These are phyloP conservation scores for Ferrisia virgata DNA, from an alignment of 2,888 invertebrate genomes.

Conservation along the genomic window DNA sequence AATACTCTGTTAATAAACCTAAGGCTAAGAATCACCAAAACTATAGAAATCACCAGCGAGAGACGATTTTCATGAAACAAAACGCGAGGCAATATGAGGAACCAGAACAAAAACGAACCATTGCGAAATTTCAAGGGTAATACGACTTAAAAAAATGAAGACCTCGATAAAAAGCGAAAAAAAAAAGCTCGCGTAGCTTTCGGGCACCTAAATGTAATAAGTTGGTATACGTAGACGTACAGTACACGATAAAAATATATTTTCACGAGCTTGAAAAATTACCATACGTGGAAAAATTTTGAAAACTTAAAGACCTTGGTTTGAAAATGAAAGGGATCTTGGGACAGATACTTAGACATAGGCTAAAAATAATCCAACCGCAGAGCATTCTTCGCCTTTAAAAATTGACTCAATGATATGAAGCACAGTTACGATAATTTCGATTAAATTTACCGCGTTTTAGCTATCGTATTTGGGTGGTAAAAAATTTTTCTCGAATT, in stretches of 20 bases:
- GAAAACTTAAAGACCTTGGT: not conserved
- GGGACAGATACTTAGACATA: not conserved
- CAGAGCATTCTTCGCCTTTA: not conserved
- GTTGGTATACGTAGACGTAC: no score
- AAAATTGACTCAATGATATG: not conserved
- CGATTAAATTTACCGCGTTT: not conserved
- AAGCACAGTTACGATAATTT: not conserved
- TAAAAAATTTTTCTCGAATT: not conserved
- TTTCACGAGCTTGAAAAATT: not conserved
- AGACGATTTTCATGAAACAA: no score
- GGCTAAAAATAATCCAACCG: not conserved
- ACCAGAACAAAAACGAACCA: no score
- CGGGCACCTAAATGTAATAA: not conserved
- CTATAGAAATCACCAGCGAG: no score
- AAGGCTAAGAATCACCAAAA: no score
- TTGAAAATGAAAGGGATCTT: not conserved
- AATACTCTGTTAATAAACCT: no score
- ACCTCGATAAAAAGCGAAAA: not conserved
- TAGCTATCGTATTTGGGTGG: not conserved
- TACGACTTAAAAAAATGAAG: not conserved
- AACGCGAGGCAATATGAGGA: no score
- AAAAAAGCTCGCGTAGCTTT: not conserved
- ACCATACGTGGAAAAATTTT: not conserved
- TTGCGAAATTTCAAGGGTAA: no score
- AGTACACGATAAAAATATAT: not conserved